Percentiles rank a stretch among this genome's conserved stretches.
These are phyloP conservation scores for Coluber constrictor DNA, from an alignment of 2,797 vertebrate species.

Conservation along the genomic window DNA sequence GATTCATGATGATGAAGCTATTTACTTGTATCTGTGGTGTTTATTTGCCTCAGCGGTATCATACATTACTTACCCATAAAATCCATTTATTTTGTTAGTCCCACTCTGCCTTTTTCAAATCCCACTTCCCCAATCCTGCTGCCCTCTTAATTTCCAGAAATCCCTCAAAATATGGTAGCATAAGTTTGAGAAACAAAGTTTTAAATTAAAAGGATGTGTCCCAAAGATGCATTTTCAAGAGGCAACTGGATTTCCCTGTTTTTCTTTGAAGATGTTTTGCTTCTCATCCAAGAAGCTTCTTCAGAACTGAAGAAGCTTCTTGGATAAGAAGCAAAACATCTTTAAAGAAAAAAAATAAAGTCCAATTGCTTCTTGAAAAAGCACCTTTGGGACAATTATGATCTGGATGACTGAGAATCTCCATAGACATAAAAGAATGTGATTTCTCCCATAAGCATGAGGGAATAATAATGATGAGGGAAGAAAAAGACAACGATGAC, in stretches of 20 bases:
- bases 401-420: no score
- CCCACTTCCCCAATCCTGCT: background rate
- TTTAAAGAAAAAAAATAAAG: no score
- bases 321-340: no score
- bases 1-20: background rate
- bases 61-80: slow-evolving; percentile 9
- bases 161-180: background rate
- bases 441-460: background rate
- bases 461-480: no score
- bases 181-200: background rate
- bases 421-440: background rate
- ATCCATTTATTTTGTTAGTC: slow-evolving; percentile 17
- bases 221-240: no score
- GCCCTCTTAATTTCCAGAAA: background rate
- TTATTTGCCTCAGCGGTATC: background rate
- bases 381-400: no score
- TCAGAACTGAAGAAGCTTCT: no score
- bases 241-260: background rate
- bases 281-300: no score
- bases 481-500: background rate
- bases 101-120: background rate
- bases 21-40: background rate
- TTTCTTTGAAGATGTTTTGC: no score
- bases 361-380: no score
- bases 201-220: background rate